Base-by-base conservation (phyloP, 1,140 invertebrate genomes). In the Ostrea edulis region DNA sequence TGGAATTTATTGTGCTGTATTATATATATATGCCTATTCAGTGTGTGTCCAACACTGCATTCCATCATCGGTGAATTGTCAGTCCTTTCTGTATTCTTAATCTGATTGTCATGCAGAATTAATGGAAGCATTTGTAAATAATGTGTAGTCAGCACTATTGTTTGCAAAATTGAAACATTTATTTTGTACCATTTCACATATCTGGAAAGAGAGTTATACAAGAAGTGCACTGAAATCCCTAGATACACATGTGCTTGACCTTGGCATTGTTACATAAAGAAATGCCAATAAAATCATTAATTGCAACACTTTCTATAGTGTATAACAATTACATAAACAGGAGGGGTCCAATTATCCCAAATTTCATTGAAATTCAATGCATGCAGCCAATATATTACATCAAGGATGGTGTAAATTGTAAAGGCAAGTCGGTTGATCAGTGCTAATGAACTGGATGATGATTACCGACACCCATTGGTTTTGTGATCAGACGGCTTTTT, bases 281-380 rank as follows among this genome's bases (percentile, higher is more conserved):
- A 77, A 77, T 29, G 68, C 29, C 25, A 77, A 44, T 29, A 25
- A 14, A 9, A 17, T 25, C 68, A 77, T 77, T 77, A 29, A 77
- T 77, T 17, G 29, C 29, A 77, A 77, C 68, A 77, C 68, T 77
- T 29, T 29, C 22, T 77, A 12, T 14, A 14, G 68, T 29, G 9
- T 44, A 44, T 29, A 29, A 71, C 8, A 2, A 22, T 25, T 22
- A 29, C n/a, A 11, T 4, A 9, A 77, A 14, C 29, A 77, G 68
- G 25, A 77, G 68, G 68, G 68, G 22, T 77, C 68, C 68, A 77
- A 77, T 77, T 77, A 22, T 25, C 14, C 9, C 68, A 35, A 77
- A 77, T 14, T 77, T 77, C 68, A 77, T 77, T 77, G 68, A 77
- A 77, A 44, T 29, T 35, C 68, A 29, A 5, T 77, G 68, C 68